Evolutionary conservation across 2,113 vertebrate genomes (phyloP).

Genomic region (Edolisoma coerulescens): DNA sequence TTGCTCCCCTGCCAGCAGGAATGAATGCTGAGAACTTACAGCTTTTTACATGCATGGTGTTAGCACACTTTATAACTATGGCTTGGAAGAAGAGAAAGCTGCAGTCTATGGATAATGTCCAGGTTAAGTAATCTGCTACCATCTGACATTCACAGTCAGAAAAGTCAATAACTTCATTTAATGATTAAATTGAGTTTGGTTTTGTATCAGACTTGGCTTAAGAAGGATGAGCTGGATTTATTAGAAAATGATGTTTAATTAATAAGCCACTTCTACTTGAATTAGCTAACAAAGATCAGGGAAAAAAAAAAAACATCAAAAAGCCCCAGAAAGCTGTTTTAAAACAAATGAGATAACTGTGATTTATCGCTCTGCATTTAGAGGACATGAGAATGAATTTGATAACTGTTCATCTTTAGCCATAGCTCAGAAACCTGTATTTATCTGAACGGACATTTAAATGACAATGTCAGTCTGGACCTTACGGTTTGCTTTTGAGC

Average conservation of each 20-base stretch:
- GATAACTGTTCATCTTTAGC: background rate
- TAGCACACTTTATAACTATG: background rate
- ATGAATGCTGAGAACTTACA: background rate
- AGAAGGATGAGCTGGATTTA: background rate
- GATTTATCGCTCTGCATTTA: background rate
- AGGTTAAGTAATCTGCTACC: background rate
- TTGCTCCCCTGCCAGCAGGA: background rate
- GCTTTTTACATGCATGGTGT: background rate
- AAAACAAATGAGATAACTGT: background rate
- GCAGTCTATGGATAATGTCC: background rate
- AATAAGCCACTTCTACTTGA: background rate
- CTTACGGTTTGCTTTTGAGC: background rate
- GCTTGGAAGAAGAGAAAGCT: background rate
- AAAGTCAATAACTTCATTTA: background rate
- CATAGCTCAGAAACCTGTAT: background rate
- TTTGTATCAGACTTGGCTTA: constrained; percentile 2
- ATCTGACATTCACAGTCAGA: constrained; percentile 5
- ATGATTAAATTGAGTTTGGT: background rate
- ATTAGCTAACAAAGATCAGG: background rate
- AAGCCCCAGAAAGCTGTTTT: background rate
- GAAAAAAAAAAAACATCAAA: accelerated
- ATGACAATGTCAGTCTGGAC: background rate
- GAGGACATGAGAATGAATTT: background rate
- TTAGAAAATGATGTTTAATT: constrained; percentile 14
- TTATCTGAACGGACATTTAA: background rate